phyloP scores from a whole-genome alignment of 2,113 vertebrate species.

The Corythornis madagascariensis region DNA sequence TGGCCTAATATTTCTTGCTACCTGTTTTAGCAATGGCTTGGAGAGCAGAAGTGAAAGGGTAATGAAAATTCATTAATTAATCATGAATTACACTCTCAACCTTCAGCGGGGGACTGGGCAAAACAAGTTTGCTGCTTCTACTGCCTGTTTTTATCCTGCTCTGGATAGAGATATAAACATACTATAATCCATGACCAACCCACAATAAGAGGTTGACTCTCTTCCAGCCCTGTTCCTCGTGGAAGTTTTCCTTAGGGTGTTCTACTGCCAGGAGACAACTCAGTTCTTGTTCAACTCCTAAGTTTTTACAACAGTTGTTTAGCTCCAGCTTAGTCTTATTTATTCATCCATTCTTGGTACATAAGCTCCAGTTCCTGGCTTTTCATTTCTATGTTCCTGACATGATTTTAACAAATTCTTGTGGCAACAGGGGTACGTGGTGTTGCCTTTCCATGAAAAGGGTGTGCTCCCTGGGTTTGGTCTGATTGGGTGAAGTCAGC shows the following conservation, averaged over 20 bases:
- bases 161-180: not conserved
- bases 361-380: not conserved
- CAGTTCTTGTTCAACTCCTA: not conserved
- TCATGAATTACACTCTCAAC: not conserved
- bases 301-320: not conserved
- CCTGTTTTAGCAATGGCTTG: not conserved
- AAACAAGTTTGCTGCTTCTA: not conserved
- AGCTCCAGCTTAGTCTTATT: not conserved
- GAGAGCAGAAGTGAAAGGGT: not conserved
- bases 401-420: not conserved
- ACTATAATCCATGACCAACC: not conserved
- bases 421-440: not conserved
- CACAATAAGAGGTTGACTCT: accelerated
- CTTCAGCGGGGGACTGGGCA: not conserved
- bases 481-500: slow-evolving; percentile 9
- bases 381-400: not conserved
- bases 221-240: not conserved
- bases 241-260: not conserved
- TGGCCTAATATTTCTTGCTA: not conserved
- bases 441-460: not conserved
- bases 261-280: not conserved
- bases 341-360: not conserved
- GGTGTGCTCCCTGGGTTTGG: slow-evolving; percentile 13
- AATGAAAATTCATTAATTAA: not conserved
- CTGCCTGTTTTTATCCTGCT: not conserved